These are phyloP conservation scores for Oscheius myriophilus DNA, from an alignment of 2,888 invertebrate genomes.

Conservation along the genomic window DNA sequence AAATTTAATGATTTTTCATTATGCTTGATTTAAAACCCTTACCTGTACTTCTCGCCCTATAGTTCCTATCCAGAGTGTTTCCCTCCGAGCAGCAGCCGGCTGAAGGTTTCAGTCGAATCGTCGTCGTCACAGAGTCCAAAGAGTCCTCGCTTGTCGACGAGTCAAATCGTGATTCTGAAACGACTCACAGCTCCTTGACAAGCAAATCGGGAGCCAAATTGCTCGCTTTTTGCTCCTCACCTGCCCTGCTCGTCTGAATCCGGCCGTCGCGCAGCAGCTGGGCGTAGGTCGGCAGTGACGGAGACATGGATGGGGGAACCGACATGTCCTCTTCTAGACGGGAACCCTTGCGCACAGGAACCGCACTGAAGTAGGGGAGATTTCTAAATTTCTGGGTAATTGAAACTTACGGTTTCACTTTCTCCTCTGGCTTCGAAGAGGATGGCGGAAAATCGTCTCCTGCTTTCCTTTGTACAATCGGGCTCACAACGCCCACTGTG, in stretches of 20 bases:
- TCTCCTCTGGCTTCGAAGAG: slow-evolving; percentile 31
- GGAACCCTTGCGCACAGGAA: slow-evolving; percentile 40
- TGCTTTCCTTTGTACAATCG: slow-evolving; percentile 75
- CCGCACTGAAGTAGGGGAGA: slow-evolving; percentile 27
- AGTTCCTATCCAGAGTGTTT: slow-evolving; percentile 20
- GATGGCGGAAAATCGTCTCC: slow-evolving; percentile 17
- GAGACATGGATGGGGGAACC: slow-evolving; percentile 13
- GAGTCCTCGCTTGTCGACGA: slow-evolving; percentile 40
- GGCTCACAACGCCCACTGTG: slow-evolving; percentile 79
- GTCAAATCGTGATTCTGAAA: slow-evolving; percentile 30
- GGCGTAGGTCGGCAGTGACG: slow-evolving; percentile 45
- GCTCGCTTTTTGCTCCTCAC: slow-evolving; percentile 2
- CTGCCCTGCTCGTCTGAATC: slow-evolving; percentile 30
- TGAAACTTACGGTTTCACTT: slow-evolving; percentile 27
- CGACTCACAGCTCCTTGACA: neutral
- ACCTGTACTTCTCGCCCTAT: slow-evolving; percentile 16
- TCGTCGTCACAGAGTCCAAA: slow-evolving; percentile 36
- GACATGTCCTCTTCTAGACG: slow-evolving; percentile 44
- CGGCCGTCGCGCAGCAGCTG: slow-evolving; percentile 47
- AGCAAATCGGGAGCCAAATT: neutral
- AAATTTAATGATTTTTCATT: neutral
- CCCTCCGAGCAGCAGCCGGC: slow-evolving; percentile 21
- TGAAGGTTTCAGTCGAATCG: slow-evolving; percentile 27
- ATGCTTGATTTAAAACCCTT: neutral
- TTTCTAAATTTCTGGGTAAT: no score